Evolutionary conservation across 2,888 invertebrate species (phyloP).

Genomic region (Ennomos erosarius): DNA sequence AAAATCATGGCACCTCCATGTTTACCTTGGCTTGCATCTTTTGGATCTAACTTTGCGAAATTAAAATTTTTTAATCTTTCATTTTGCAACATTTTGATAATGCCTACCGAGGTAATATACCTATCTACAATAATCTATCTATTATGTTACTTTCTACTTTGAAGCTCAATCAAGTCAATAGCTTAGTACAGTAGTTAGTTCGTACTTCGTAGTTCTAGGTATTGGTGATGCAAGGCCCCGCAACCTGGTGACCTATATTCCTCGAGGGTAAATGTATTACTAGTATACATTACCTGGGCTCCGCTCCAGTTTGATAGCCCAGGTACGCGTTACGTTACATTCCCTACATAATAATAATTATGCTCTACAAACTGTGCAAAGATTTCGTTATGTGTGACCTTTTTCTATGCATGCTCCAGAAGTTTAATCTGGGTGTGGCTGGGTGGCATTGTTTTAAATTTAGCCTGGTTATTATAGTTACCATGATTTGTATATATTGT

Average conservation of each 20-base stretch:
- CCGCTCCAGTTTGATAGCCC: conserved; percentile 30
- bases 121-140: too few relatives aligned
- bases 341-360: too few relatives aligned
- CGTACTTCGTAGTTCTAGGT: conserved; percentile 11
- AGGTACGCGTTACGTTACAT: conserved; percentile 18
- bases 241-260: conserved; percentile 55
- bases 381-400: conserved; percentile 1
- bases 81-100: too few relatives aligned
- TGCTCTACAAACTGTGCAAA: neutral
- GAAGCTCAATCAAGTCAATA: too few relatives aligned
- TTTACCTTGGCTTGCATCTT: too few relatives aligned
- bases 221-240: conserved; percentile 35
- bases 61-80: too few relatives aligned
- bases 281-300: conserved; percentile 38
- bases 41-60: too few relatives aligned
- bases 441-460: conserved; percentile 1
- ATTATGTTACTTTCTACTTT: too few relatives aligned
- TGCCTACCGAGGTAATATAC: too few relatives aligned
- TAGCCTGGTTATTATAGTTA: conserved; percentile 2
- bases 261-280: conserved; percentile 36
- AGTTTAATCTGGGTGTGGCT: neutral
- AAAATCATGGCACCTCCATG: too few relatives aligned
- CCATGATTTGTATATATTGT: neutral
- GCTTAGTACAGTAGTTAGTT: too few relatives aligned
- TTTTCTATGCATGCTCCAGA: conserved; percentile 6